phyloP scores from a whole-genome alignment of 92 coral and sea anemone genomes.

The Actinostola sp. region DNA sequence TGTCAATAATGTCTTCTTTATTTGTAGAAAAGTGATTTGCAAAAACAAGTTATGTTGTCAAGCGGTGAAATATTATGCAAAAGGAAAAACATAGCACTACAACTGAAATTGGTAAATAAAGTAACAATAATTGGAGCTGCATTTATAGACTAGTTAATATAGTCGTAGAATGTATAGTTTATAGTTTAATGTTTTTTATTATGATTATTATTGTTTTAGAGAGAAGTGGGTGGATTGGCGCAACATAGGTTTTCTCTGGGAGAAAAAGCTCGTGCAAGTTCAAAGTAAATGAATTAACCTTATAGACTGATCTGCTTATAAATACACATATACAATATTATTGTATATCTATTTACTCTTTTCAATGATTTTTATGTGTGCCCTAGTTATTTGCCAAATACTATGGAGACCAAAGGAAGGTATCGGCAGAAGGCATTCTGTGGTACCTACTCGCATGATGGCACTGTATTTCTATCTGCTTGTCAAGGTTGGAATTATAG shows the following conservation, averaged over 20 bases:
- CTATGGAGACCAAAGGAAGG: slow-evolving; percentile 65
- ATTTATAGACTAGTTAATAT: neutral
- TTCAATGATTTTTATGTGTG: neutral
- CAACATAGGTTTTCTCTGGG: slow-evolving; percentile 67
- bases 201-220: slow-evolving; percentile 23
- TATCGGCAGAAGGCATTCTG: slow-evolving; percentile 84
- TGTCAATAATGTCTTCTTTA: neutral
- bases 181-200: slow-evolving; percentile 2
- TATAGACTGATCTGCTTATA: neutral
- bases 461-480: slow-evolving; percentile 87
- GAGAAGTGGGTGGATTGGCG: slow-evolving; percentile 41
- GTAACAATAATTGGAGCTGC: neutral
- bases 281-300: slow-evolving; percentile 56
- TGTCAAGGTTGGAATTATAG: slow-evolving; percentile 79
- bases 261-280: slow-evolving; percentile 62
- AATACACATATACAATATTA: too few species aligned
- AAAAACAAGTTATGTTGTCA: slow-evolving; percentile 59
- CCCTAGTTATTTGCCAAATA: slow-evolving; percentile 83
- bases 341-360: neutral
- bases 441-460: slow-evolving; percentile 91
- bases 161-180: too few species aligned
- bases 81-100: slow-evolving; percentile 47
- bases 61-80: slow-evolving; percentile 60
- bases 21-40: slow-evolving; percentile 61
- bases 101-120: slow-evolving; percentile 57